Evolutionary conservation across 2,888 invertebrate species (phyloP).

Genomic region (Ommatoiulus sabulosus): DNA sequence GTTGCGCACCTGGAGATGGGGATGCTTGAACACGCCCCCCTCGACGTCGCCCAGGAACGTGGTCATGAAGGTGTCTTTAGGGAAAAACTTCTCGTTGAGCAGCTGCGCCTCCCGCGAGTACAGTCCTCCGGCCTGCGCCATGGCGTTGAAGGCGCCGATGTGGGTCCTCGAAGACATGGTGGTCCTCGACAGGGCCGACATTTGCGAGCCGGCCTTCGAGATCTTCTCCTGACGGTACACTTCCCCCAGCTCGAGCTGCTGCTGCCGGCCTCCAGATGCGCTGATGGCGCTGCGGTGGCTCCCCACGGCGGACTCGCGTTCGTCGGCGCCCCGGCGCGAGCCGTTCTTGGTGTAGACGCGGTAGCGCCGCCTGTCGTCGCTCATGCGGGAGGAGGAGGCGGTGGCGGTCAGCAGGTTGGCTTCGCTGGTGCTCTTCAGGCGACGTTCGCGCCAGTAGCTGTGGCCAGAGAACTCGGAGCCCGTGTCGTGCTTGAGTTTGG

Average conservation of each 20-base stretch:
- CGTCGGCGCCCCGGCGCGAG: background rate
- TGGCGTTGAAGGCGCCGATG: conserved; percentile 60
- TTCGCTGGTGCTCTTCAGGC: conserved; percentile 75
- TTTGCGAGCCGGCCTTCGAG: conserved; percentile 58
- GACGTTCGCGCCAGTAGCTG: conserved; percentile 60
- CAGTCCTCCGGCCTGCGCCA: conserved; percentile 59
- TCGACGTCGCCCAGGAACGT: conserved; percentile 60
- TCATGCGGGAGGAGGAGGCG: conserved; percentile 60
- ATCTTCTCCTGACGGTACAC: conserved; percentile 60
- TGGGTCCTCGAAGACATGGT: conserved; percentile 58
- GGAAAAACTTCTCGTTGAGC: conserved; percentile 65
- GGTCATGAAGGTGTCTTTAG: conserved; percentile 63
- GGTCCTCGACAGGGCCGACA: conserved; percentile 58
- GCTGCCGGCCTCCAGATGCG: conserved; percentile 52
- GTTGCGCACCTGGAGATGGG: conserved; percentile 73
- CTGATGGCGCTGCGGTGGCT: background rate
- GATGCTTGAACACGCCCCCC: conserved; percentile 64
- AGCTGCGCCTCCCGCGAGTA: conserved; percentile 63
- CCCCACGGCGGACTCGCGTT: conserved; percentile 37
- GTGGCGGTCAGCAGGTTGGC: conserved; percentile 79
- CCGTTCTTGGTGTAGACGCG: conserved; percentile 57
- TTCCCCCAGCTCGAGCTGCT: conserved; percentile 48
- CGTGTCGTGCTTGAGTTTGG: conserved; percentile 49
- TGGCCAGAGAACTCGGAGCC: conserved; percentile 57
- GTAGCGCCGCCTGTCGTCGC: conserved; percentile 59